Evolutionary conservation across 2,797 vertebrate species (phyloP), one percentile per base, ranked within the genome.

Genomic region (Crenichthys baileyi): DNA sequence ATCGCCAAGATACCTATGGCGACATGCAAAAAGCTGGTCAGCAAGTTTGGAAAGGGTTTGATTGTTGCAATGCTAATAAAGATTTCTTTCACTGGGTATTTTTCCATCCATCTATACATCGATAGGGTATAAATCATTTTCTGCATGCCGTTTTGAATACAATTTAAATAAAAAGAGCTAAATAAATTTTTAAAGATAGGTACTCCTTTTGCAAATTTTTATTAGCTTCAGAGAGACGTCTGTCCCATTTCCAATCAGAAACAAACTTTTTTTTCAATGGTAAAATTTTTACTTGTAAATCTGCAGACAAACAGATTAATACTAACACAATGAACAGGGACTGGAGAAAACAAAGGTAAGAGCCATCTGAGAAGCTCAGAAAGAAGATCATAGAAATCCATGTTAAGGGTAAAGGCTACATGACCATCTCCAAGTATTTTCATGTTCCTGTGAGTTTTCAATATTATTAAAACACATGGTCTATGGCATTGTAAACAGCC

Each of bases 341-440:
- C 15, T 46, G 9, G 44, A 36, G 7, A 75, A 48, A 41, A 24
- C 26, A 8, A 75, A 48, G 20, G 46, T n/a, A 2, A 7, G 71
- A 56, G 71, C 26, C 39, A 29, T 39, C 9, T 41, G 0, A 41
- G 26, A 15, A 31, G 5, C 8, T 22, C 26, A 53, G 48, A 48
- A 50, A 72, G 46, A 55, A 72, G 6, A 18, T 50, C n/a, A 18
- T 15, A 26, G 24, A 20, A 18, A 72, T 20, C 9, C 31, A 58
- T 72, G 48, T 24, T 72, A 75, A 72, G 51, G 29, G 46, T 71
- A 71, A 65, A 36, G 44, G 39, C 46, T 48, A 13, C 20, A 63
- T 55, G 53, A 58, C 72, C 53, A 41, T 26, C 50, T 72, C 9
- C 18, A 72, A 72, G 29, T 53, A 56, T 3, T 36, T 56, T 56